Conservation (phyloP, 2,797 vertebrate species). For the Orestias chungarensis region DNA sequence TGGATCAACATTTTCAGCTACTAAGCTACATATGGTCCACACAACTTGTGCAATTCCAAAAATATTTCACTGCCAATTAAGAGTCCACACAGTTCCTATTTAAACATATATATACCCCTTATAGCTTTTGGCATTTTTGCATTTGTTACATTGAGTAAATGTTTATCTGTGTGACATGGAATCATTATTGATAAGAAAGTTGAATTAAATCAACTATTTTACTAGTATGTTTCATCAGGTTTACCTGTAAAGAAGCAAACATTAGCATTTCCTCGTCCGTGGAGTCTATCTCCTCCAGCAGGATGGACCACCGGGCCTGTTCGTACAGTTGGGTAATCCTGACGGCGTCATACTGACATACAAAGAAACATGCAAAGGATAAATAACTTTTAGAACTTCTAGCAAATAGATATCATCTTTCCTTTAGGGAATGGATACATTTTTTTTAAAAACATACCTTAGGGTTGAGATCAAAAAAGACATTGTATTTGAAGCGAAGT, state of each 20-base stretch:
- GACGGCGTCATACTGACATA: constrained; percentile 90
- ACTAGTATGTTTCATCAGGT: not conserved
- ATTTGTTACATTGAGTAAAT: not conserved
- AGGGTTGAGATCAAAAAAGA: constrained; percentile 97
- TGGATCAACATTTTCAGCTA: not conserved
- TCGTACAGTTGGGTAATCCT: constrained; percentile 98
- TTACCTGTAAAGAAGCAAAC: constrained; percentile 96
- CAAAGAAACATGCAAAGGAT: constrained; percentile 2
- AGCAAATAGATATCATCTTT: not conserved
- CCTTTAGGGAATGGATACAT: not conserved
- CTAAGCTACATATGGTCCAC: not conserved
- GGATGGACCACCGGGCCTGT: constrained; percentile 94
- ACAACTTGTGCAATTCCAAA: not conserved
- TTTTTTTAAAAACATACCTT: constrained; percentile 80
- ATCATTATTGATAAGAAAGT: not conserved
- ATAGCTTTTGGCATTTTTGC: not conserved
- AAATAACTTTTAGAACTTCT: not conserved
- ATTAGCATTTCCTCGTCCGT: constrained; percentile 98
- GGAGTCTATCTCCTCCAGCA: constrained; percentile 96
- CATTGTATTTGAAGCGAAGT: constrained; percentile 96
- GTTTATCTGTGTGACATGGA: not conserved
- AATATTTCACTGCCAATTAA: not conserved
- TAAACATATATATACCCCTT: not conserved
- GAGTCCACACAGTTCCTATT: not conserved
- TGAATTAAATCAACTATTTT: not conserved